phyloP scores from a whole-genome alignment of 2,888 invertebrate genomes.

The Diaphora mendica region DNA sequence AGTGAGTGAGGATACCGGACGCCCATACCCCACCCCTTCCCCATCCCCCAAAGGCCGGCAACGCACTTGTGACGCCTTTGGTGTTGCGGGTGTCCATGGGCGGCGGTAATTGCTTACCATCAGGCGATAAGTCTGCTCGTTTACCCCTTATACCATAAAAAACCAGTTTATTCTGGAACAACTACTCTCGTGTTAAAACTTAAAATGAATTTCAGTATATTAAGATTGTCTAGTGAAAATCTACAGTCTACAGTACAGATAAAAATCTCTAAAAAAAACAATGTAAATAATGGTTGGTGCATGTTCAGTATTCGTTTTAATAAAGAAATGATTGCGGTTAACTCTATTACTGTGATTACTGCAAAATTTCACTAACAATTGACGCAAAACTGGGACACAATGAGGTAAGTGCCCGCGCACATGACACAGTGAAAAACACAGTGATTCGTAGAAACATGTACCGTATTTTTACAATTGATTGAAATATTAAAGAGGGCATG shows the following conservation, averaged over 20 bases:
- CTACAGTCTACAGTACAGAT: background rate
- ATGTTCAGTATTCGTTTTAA: slow-evolving; percentile 25
- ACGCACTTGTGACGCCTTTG: too few species aligned
- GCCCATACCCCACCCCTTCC: too few species aligned
- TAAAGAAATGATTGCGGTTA: slow-evolving; percentile 42
- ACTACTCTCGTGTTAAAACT: background rate
- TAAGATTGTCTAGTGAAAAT: background rate
- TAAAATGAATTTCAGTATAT: background rate
- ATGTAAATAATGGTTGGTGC: slow-evolving; percentile 12
- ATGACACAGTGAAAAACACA: slow-evolving; percentile 31
- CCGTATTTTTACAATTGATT: slow-evolving; percentile 15
- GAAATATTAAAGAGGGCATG: slow-evolving; percentile 6
- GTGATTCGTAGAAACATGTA: slow-evolving; percentile 6
- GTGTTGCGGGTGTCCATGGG: too few species aligned
- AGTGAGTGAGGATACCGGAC: too few species aligned
- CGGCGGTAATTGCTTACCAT: too few species aligned
- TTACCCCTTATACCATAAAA: too few species aligned
- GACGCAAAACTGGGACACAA: slow-evolving; percentile 36
- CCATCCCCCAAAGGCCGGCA: too few species aligned
- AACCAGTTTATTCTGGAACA: too few species aligned
- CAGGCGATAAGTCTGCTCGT: too few species aligned
- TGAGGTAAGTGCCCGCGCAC: slow-evolving; percentile 23
- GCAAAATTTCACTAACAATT: slow-evolving; percentile 37
- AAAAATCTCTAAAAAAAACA: slow-evolving; percentile 15
- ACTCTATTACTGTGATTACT: slow-evolving; percentile 40